These are phyloP conservation scores for Drosophila falleni DNA, from an alignment of 2,888 invertebrate genomes.

Conservation along the genomic window DNA sequence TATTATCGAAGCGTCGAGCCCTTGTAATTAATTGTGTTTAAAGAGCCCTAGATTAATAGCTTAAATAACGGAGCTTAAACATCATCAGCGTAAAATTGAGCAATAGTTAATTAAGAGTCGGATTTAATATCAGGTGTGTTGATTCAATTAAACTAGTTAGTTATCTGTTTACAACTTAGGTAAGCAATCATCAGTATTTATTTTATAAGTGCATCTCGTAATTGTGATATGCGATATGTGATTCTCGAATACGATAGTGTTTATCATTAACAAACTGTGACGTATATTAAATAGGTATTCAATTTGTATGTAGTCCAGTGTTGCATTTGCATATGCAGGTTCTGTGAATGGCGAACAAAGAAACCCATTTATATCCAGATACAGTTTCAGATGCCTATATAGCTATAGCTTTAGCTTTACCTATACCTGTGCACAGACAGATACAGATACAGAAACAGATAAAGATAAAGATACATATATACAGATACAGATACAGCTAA, in stretches of 20 bases:
- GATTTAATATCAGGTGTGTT: slow-evolving; percentile 3
- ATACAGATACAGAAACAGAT: background rate
- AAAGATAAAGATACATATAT: background rate
- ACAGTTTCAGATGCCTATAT: slow-evolving; percentile 1
- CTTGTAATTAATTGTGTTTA: slow-evolving; percentile 6
- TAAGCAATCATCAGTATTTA: slow-evolving; percentile 25
- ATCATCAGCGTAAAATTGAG: slow-evolving; percentile 1
- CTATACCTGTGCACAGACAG: background rate
- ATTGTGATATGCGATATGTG: slow-evolving; percentile 25
- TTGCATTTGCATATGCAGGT: slow-evolving; percentile 20
- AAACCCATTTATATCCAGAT: slow-evolving; percentile 31
- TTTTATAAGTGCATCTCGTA: slow-evolving; percentile 29
- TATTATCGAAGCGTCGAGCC: background rate
- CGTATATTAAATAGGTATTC: background rate
- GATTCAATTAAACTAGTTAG: slow-evolving; percentile 47
- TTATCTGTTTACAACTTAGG: slow-evolving; percentile 27
- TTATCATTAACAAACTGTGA: slow-evolving; percentile 25
- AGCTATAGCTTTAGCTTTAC: background rate
- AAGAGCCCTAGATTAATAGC: slow-evolving; percentile 19
- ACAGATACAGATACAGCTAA: slow-evolving; percentile 4
- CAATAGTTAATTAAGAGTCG: slow-evolving; percentile 17
- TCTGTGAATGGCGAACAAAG: slow-evolving; percentile 18
- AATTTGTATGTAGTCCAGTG: background rate
- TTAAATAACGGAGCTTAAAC: slow-evolving; percentile 12
- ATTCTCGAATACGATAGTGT: background rate